Base-by-base conservation (phyloP, 2,113 vertebrate genomes). In the Amphilophus citrinellus region DNA sequence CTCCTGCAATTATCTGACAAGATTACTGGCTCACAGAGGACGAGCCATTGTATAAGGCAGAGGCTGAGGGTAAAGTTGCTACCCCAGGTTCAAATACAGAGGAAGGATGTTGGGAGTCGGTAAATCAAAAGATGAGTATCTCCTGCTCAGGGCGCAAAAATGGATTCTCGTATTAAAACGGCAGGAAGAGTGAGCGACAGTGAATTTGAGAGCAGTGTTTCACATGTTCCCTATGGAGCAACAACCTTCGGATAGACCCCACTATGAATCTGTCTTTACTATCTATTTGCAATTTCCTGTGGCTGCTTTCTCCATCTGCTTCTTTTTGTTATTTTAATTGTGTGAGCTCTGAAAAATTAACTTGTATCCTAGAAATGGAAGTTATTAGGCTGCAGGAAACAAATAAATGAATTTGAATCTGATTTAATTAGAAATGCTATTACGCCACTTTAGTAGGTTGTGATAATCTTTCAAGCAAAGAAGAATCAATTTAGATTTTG, bases 91-190 rank as follows among this genome's bases (percentile, higher is more conserved):
- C 20, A 82, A 62, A 81, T 82, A 71, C 79, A 65, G 61, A 79
- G 66, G 65, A 63, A 58, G 62, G 82, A 78, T 90, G 89, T 88
- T 35, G 9, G 20, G 30, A 87, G 62, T 78, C 8, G 4, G 63
- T 61, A 79, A 80, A 83, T 88, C 81, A 93, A 89, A 87, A 89
- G 82, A 89, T 77, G 76, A 82, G 62, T 61, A 86, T 84, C 60
- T 83, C 20, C 30, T 39, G 65, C 82, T 83, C 0, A 22, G 27
- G 86, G 82, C 42, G 9, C 4, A 18, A 61, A 77, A 87, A 83
- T 14, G 2, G 78, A 87, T 77, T 90, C 65, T 78, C 61, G 61
- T 56, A 87, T 84, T 68, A 62, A 71, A 88, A 73, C 15, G 44
- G 65, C 3, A 58, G 57, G 24, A 27, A 79, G 68, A 63, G 42